Evolutionary conservation across 2,888 invertebrate genomes (phyloP).

Genomic region (Oscheius onirici): DNA sequence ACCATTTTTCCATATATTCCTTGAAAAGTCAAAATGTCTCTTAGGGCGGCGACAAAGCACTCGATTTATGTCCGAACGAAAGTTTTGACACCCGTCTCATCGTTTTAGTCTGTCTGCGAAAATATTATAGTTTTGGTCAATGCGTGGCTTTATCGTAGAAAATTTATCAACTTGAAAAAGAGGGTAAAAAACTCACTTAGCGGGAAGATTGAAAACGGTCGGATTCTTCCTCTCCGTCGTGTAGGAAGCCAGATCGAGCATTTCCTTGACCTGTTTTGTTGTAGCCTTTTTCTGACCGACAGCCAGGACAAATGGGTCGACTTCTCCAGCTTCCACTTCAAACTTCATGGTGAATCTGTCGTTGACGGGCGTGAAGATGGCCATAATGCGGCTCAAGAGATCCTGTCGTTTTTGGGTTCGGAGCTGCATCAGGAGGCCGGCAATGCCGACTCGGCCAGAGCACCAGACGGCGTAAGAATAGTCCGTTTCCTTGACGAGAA

Average conservation of each 20-base stretch:
- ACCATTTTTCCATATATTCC: too few species aligned
- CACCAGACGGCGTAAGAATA: conserved; percentile 53
- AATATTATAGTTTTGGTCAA: too few species aligned
- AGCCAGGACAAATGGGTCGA: conserved; percentile 92
- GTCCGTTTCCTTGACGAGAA: conserved; percentile 49
- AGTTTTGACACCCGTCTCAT: too few species aligned
- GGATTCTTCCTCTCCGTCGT: conserved; percentile 48
- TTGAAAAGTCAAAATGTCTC: too few species aligned
- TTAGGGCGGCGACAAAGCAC: too few species aligned
- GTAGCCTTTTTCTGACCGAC: conserved; percentile 89
- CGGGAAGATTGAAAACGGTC: conserved; percentile 43
- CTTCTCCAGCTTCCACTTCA: conserved; percentile 79
- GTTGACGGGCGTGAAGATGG: conserved; percentile 83
- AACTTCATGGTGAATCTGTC: conserved; percentile 81
- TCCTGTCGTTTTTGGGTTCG: conserved; percentile 96
- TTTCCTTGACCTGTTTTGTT: conserved; percentile 85
- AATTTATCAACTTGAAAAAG: too few species aligned
- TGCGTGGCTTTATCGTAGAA: background rate
- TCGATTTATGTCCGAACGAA: too few species aligned
- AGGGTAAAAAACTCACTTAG: conserved; percentile 22
- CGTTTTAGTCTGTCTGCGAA: too few species aligned
- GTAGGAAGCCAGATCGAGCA: conserved; percentile 81
- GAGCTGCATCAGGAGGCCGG: conserved; percentile 73
- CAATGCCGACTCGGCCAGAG: conserved; percentile 49
- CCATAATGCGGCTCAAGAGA: conserved; percentile 85